Evolutionary conservation across 2,797 vertebrate species (phyloP).

Genomic region (Onychomys torridus): DNA sequence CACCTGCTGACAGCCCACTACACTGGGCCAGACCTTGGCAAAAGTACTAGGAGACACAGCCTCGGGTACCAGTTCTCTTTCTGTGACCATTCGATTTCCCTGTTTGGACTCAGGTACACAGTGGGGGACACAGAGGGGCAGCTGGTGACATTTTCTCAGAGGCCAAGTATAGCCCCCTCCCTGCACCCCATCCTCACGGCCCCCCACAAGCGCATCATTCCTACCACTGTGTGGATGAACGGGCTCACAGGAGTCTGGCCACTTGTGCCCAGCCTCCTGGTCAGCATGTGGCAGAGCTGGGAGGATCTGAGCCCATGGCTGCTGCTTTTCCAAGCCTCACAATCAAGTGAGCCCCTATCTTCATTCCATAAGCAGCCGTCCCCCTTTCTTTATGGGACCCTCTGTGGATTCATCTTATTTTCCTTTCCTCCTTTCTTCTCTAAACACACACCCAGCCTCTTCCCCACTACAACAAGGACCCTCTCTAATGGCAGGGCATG

Average conservation of each 20-base stretch:
- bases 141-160: neutral
- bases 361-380: neutral
- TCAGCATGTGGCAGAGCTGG: neutral
- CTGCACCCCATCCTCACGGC: neutral
- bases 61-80: neutral
- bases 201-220: neutral
- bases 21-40: neutral
- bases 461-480: neutral
- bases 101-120: neutral
- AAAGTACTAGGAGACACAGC: neutral
- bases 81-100: constrained; percentile 18
- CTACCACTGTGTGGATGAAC: neutral
- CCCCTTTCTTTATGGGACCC: neutral
- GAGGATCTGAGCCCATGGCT: neutral
- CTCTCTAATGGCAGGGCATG: neutral
- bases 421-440: neutral
- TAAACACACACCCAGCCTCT: neutral
- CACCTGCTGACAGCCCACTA: neutral
- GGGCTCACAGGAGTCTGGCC: neutral
- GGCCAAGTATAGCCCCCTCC: fast-evolving
- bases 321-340: neutral
- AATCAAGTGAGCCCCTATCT: neutral
- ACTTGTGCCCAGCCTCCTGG: neutral
- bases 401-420: neutral
- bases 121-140: neutral